Conservation (phyloP, 2,888 invertebrate genomes). For the Athalia circularis region DNA sequence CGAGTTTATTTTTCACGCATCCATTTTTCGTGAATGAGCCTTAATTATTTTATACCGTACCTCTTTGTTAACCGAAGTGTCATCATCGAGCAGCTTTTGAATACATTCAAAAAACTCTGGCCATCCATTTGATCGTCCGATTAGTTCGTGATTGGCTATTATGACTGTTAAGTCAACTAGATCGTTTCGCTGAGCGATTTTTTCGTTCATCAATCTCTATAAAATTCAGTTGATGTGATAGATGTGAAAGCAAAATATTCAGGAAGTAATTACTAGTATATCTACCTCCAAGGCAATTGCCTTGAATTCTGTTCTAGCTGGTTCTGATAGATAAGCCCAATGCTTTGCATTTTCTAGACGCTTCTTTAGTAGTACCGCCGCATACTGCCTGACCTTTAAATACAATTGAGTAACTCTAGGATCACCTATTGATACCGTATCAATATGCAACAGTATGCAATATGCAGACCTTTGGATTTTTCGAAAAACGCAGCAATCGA, state of each 20-base stretch:
- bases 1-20: no score
- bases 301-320: constrained; percentile 5
- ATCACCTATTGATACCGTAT: not conserved
- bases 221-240: not conserved
- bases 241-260: not conserved
- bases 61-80: constrained; percentile 2
- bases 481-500: not conserved
- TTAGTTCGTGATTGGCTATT: constrained; percentile 15
- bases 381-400: constrained; percentile 13
- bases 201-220: constrained; percentile 1
- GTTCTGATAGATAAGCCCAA: constrained; percentile 5
- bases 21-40: not conserved
- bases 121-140: not conserved
- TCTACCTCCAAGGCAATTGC: constrained; percentile 1
- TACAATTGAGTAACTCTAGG: not conserved
- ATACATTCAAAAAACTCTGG: constrained; percentile 18
- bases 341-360: constrained; percentile 7
- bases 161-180: constrained; percentile 15
- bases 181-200: constrained; percentile 6
- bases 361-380: constrained; percentile 12
- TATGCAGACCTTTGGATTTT: constrained; percentile 1
- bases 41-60: not conserved
- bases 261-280: not conserved
- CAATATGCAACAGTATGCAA: not conserved
- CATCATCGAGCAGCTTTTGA: not conserved